A percentile compares a stretch with the other conserved stretches of the same genome.
phyloP scores from a whole-genome alignment of 1,140 invertebrate species.

The Helicoverpa zea region DNA sequence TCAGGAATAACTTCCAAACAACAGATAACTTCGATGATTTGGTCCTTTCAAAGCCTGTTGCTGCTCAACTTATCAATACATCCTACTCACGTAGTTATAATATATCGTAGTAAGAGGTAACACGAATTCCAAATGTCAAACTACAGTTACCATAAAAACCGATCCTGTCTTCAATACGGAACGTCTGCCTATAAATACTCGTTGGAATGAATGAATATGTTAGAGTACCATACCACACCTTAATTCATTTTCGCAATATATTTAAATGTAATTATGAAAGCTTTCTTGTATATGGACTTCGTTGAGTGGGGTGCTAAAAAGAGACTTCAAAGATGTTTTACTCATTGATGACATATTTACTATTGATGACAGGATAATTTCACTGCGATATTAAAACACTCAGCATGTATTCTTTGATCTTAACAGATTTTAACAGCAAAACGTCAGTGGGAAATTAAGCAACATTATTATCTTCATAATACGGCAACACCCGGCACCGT shows the following conservation, averaged over 20 bases:
- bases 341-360: background rate
- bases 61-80: background rate
- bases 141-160: slow-evolving; percentile 25
- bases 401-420: slow-evolving; percentile 4
- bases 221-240: background rate
- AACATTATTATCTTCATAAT: background rate
- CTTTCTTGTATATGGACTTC: background rate
- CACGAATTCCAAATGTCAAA: slow-evolving; percentile 31
- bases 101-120: slow-evolving; percentile 23
- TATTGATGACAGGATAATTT: background rate
- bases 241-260: slow-evolving; percentile 12
- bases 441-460: slow-evolving; percentile 16
- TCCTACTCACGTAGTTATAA: background rate
- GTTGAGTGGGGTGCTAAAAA: background rate
- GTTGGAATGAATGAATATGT: background rate
- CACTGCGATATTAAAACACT: slow-evolving; percentile 17
- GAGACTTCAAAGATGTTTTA: background rate
- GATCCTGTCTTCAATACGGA: background rate
- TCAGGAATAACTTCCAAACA: background rate
- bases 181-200: background rate
- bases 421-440: background rate
- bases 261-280: slow-evolving; percentile 9
- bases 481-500: background rate
- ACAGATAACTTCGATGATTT: too few species aligned
- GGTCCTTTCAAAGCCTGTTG: too few species aligned